phyloP scores from a whole-genome alignment of 2,797 vertebrate species.

The Acrocephalus scirpaceus region DNA sequence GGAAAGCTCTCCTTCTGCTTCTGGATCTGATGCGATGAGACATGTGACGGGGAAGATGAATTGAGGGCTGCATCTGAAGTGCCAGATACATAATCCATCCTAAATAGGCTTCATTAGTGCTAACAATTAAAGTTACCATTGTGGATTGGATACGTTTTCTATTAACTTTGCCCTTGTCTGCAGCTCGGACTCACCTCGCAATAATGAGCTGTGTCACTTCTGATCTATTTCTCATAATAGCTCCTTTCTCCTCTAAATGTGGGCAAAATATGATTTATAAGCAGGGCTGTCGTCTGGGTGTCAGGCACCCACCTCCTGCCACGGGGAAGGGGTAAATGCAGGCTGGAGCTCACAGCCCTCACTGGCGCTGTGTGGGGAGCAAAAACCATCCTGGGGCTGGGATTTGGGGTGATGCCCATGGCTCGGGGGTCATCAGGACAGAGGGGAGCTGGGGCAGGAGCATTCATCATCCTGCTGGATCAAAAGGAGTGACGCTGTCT shows the following conservation, averaged over 20 bases:
- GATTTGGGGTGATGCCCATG: neutral
- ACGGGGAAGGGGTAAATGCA: neutral
- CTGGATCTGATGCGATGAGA: slow-evolving; percentile 26
- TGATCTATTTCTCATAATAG: slow-evolving; percentile 57
- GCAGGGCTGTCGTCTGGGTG: neutral
- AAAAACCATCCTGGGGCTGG: neutral
- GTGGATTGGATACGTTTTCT: slow-evolving; percentile 52
- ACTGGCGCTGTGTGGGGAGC: neutral
- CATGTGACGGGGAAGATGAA: slow-evolving; percentile 33
- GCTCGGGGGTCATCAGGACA: neutral
- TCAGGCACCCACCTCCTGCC: neutral
- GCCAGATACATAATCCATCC: slow-evolving; percentile 63
- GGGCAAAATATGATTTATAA: slow-evolving; percentile 44
- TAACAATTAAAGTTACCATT: slow-evolving; percentile 65
- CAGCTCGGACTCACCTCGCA: neutral
- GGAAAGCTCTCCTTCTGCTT: neutral
- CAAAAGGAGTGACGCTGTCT: rapidly evolving
- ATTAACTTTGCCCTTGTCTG: slow-evolving; percentile 71
- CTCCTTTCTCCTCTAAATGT: slow-evolving; percentile 40
- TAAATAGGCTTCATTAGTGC: slow-evolving; percentile 70
- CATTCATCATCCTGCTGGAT: neutral
- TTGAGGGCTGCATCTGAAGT: slow-evolving; percentile 52
- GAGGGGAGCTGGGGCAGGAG: neutral
- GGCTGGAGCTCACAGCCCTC: neutral
- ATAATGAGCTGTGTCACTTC: slow-evolving; percentile 65